Base-by-base conservation (phyloP, 2,113 vertebrate genomes). In the Austrofundulus limnaeus region DNA sequence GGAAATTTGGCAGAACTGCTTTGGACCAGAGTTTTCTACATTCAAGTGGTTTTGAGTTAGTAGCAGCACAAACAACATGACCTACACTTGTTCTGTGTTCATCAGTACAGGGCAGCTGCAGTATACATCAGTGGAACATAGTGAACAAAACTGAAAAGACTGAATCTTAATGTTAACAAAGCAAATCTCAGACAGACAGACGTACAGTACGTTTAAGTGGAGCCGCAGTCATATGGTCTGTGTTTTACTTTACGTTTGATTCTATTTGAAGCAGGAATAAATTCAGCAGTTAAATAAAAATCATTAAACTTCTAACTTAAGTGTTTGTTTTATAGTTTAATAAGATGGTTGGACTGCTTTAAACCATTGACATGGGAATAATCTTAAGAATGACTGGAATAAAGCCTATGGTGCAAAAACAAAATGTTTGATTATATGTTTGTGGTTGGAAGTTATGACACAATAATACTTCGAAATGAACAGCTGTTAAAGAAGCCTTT, bases 71-170 rank as follows among this genome's bases (percentile, higher is more conserved):
- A 19, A 5, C 39, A 68, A 41, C 47, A 2, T 69, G 19, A 75
- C 21, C 42, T 49, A 31, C 7, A 62, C 48, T 61, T 48, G 65
- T 58, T 45, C 28, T 3, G 13, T 24, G 19, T 50, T 47, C 16
- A 49, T 43, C 19, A 51, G 42, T 20, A 68, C 16, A 66, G 9
- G 57, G 54, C 45, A 74, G 48, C 51, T 59, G 19, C 17, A 54
- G 20, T 61, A 12, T 47, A 25, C 25, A 60, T 12, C 11, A 17
- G 42, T 19, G n/a, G 34, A 64, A 57, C 34, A 24, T 23, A 20
- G 61, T 12, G 2, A 21, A 51, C 21, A 42, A 49, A 68, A 43
- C 4, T 10, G 34, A 61, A 23, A n/a, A 43, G 12, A 15, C 4
- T 38, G 10, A 2, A 16, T 45, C 31, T 12, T 31, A 14, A 9